Evolutionary conservation across 2,113 vertebrate genomes (phyloP).

Genomic region (Elephantulus edwardii): DNA sequence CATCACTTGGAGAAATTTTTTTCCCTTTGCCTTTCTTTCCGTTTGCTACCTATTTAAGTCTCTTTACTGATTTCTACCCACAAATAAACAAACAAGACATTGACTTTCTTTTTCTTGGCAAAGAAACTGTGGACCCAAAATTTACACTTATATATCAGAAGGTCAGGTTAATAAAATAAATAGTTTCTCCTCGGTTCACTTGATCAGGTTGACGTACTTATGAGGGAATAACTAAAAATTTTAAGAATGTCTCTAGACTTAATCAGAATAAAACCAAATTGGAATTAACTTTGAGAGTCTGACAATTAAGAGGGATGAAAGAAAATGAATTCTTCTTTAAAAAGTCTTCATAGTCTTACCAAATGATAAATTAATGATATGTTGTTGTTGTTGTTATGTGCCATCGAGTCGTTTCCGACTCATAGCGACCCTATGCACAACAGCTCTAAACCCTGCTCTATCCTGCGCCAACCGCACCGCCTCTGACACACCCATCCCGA

Average conservation of each 20-base stretch:
- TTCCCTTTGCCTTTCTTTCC: neutral
- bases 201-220: slow-evolving; percentile 13
- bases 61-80: neutral
- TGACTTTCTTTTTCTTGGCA: neutral
- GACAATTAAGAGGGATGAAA: neutral
- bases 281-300: slow-evolving; percentile 3
- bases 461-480: too few relatives aligned
- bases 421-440: too few relatives aligned
- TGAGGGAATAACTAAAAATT: neutral
- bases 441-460: too few relatives aligned
- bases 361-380: slow-evolving; percentile 47
- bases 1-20: neutral
- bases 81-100: neutral
- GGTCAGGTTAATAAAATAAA: neutral
- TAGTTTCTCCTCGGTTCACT: neutral
- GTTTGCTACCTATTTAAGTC: neutral
- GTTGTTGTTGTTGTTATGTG: too few relatives aligned
- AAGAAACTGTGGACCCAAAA: neutral
- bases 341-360: slow-evolving; percentile 26
- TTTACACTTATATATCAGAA: neutral
- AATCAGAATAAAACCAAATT: neutral
- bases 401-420: too few relatives aligned
- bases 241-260: slow-evolving; percentile 46
- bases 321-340: neutral
- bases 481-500: too few relatives aligned